Conservation (phyloP, 1,140 invertebrate species). For the Drosophila dunni region DNA sequence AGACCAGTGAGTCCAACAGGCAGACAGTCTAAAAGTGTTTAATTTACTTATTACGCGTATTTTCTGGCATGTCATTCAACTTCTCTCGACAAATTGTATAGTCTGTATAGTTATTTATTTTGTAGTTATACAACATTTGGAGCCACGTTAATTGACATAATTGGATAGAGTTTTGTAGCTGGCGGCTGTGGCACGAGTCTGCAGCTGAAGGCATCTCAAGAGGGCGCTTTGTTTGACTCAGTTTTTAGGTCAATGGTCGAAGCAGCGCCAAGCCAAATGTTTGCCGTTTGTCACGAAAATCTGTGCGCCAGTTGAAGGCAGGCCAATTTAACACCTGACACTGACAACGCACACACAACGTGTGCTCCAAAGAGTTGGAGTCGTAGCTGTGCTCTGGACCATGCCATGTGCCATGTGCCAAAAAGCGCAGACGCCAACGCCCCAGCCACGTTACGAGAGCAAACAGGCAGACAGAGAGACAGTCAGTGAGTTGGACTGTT, state of each 20-base stretch:
- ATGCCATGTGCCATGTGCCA: slow-evolving; percentile 46
- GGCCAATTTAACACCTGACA: slow-evolving; percentile 79
- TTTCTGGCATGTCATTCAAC: slow-evolving; percentile 68
- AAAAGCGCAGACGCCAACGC: slow-evolving; percentile 55
- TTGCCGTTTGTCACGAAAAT: slow-evolving; percentile 57
- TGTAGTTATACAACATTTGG: slow-evolving; percentile 63
- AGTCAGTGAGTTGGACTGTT: not conserved
- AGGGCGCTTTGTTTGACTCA: slow-evolving; percentile 49
- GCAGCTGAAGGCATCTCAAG: slow-evolving; percentile 48
- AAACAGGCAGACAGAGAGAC: slow-evolving; percentile 4
- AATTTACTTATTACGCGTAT: slow-evolving; percentile 28
- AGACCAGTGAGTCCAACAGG: not conserved
- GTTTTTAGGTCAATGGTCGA: slow-evolving; percentile 76
- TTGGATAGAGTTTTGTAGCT: slow-evolving; percentile 46
- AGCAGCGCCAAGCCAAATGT: slow-evolving; percentile 42
- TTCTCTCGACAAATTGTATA: slow-evolving; percentile 39
- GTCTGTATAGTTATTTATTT: slow-evolving; percentile 17
- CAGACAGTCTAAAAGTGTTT: slow-evolving; percentile 28
- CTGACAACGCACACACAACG: slow-evolving; percentile 14
- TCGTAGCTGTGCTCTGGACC: slow-evolving; percentile 56
- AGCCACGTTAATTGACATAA: slow-evolving; percentile 78
- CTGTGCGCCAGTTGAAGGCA: slow-evolving; percentile 61
- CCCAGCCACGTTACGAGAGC: slow-evolving; percentile 62
- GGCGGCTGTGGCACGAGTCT: slow-evolving; percentile 39
- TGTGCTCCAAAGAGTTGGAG: not conserved